Base-by-base conservation (phyloP, 2,113 vertebrate species). In the Penelope pileata region DNA sequence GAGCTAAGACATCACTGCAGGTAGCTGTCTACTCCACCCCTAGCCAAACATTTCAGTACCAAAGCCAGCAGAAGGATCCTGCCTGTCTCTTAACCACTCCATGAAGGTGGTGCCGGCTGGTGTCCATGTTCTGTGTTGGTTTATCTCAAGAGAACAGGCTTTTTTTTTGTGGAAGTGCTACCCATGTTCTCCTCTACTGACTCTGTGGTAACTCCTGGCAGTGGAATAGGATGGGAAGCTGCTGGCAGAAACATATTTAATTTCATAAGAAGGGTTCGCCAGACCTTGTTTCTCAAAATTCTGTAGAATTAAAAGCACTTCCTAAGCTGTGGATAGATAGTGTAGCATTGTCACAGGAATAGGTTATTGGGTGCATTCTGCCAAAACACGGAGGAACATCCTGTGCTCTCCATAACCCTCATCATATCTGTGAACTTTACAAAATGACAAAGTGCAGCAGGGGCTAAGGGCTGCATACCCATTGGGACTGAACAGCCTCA, bases 131-230 rank as follows among this genome's bases (percentile, higher is more conserved):
- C 75, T 79, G 66, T 50, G 26, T 30, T 29, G 59, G 70, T 90
- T 94, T 93, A 63, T 86, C 72, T 54, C 17, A 23, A 63, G 85
- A 94, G 53, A 83, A 22, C 0, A 5, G 50, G 48, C 7, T 30
- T 93, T 90, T 93, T 90, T 90, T 73, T 86, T 84, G 53, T 0
- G 11, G 64, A 94, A 94, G 66, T 51, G 38, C 69, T 88, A 48
- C 75, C 58, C 30, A 7, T 75, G 67, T 91, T 93, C 54, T 36
- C 27, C 45, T 93, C 67, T 53, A 30, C 58, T 82, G 70, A 83
- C 48, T 86, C 59, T 66, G 34, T 75, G 78, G 74, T 91, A 87
- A 91, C 85, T 60, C 16, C 78, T 94, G 90, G 53, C 72, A 90
- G 58, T 80, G 54, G 24, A 43, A 58, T 26, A 19, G n/a, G 63